Evolutionary conservation across 2,113 vertebrate genomes (phyloP), one percentile per base, ranked within the genome.

Genomic region (Chloropsis cyanopogon): DNA sequence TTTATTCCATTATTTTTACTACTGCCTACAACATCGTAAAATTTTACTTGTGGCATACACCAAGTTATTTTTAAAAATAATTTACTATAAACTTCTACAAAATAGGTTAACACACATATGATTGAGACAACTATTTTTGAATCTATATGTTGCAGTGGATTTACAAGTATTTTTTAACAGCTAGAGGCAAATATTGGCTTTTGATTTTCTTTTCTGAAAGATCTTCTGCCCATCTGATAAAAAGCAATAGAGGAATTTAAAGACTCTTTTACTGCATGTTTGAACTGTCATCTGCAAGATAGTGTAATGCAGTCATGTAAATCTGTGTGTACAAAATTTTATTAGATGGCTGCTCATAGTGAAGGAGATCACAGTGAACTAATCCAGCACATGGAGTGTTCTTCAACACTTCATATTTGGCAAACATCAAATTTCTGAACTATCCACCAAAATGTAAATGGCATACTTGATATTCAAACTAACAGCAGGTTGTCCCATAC

Each of bases 401-500:
- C 96, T 97, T 97, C 93, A 97, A 63, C 91, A 29, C 86, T 78
- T 95, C 89, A 87, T 95, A 96, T 96, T 97, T 97, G 92, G 93
- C 95, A 97, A 97, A 96, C 96, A 97, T 80, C 87, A 95, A 88
- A 96, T 97, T 97, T 97, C 94, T 82, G 64, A 93, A 93, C 96
- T 96, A 96, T 92, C 95, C 87, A 94, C 87, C 93, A 88, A 96
- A 95, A 97, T 97, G 96, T 97, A 97, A 97, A 97, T 97, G 60
- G 96, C 89, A 95, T 86, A 95, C 96, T 97, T 96, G 93, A 93
- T 96, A 97, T 97, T 95, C 96, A 97, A 86, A 77, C 92, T 85
- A 97, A 96, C 97, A 97, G 96, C 96, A 88, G 96, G 96, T 80
- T 82, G 95, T 96, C 95, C 97, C 92, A 87, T 94, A 77, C 87